A percentile compares a stretch with the other conserved stretches of the same genome.
Evolutionary conservation across 2,113 vertebrate species (phyloP).

Genomic region (Bufo gargarizans): DNA sequence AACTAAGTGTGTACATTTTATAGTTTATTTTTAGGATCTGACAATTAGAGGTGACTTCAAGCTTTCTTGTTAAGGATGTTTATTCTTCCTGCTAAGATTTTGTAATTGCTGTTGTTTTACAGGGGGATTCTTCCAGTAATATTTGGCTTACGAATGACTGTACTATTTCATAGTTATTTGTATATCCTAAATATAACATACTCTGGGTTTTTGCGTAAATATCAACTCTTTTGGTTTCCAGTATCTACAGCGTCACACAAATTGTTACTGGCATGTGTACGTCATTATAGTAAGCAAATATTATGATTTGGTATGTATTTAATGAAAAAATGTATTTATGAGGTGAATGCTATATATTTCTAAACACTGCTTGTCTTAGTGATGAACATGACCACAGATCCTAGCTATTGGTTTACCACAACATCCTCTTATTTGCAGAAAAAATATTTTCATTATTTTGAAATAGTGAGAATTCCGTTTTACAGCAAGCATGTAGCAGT

Average conservation of each 20-base stretch:
- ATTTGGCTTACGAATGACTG: not conserved
- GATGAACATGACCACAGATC: not conserved
- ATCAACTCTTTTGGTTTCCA: not conserved
- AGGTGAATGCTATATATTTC: not conserved
- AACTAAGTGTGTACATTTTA: not conserved
- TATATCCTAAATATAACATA: not conserved
- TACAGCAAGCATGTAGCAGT: not conserved
- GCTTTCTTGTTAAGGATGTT: not conserved
- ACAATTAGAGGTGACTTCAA: not conserved
- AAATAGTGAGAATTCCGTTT: constrained; percentile 29
- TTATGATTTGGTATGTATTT: not conserved
- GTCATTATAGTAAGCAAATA: constrained; percentile 15
- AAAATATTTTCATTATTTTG: constrained; percentile 35
- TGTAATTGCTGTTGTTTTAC: not conserved
- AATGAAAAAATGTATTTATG: constrained; percentile 10
- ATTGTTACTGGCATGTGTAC: not conserved
- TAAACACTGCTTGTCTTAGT: not conserved
- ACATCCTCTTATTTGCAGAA: constrained; percentile 28
- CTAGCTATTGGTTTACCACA: constrained; percentile 8
- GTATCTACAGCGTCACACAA: not conserved
- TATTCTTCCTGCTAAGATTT: not conserved
- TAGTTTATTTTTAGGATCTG: not conserved
- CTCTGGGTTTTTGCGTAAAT: not conserved
- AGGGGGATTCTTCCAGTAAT: constrained; percentile 9
- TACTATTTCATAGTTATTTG: not conserved